Evolutionary conservation across 1,140 invertebrate species (phyloP).

Genomic region (Tetranychus cinnabarinus): DNA sequence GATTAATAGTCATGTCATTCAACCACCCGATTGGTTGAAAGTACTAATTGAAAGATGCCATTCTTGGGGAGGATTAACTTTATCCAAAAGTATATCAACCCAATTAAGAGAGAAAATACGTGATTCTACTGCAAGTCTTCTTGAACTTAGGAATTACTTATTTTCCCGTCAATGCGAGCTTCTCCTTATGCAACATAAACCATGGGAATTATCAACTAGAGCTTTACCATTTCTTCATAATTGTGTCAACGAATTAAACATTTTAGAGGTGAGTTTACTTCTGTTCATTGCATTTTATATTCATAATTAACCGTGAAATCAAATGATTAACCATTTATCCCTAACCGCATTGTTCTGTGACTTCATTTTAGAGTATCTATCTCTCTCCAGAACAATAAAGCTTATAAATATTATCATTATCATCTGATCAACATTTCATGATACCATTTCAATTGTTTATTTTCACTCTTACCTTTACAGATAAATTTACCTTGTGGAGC

Average conservation of each 20-base stretch:
- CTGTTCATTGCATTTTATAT: neutral
- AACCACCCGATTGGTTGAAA: slow-evolving; percentile 21
- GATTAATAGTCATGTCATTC: slow-evolving; percentile 61
- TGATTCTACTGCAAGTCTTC: slow-evolving; percentile 21
- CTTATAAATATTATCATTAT: too few species aligned
- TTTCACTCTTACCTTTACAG: slow-evolving; percentile 13
- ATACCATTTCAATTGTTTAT: neutral
- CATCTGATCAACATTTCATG: too few species aligned
- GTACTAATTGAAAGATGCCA: neutral
- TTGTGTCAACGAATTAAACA: slow-evolving; percentile 48
- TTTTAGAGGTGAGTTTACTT: slow-evolving; percentile 38
- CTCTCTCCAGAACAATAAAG: neutral
- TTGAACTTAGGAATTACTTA: slow-evolving; percentile 81
- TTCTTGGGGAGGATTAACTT: slow-evolving; percentile 11
- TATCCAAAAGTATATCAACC: neutral
- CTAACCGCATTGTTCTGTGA: too few species aligned
- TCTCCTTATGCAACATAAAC: slow-evolving; percentile 43
- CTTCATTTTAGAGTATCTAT: neutral
- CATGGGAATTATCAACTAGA: slow-evolving; percentile 45
- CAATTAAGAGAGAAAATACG: slow-evolving; percentile 4
- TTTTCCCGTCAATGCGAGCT: slow-evolving; percentile 76
- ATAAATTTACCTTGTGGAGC: slow-evolving; percentile 45
- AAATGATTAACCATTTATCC: neutral
- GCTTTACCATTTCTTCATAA: slow-evolving; percentile 65
- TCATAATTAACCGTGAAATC: neutral